phyloP scores from a whole-genome alignment of 2,113 vertebrate species.

The Recurvirostra avosetta region DNA sequence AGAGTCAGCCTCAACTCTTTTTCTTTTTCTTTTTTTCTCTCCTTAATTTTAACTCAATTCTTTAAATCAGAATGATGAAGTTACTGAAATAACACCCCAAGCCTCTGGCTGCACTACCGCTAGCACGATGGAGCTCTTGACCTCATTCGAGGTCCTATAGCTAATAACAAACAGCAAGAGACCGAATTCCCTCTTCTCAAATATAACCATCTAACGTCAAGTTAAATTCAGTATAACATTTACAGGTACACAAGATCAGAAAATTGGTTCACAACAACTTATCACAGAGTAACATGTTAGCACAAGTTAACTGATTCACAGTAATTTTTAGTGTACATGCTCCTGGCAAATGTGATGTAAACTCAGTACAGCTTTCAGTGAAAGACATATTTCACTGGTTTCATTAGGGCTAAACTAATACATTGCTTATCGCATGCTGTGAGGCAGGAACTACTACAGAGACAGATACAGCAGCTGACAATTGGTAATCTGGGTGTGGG shows the following conservation, averaged over 20 bases:
- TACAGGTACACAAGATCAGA: not conserved
- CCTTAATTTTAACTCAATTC: not conserved
- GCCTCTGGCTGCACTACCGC: not conserved
- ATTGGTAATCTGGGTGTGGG: not conserved
- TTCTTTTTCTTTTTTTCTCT: not conserved
- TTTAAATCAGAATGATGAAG: not conserved
- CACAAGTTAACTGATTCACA: constrained; percentile 46
- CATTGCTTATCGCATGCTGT: not conserved
- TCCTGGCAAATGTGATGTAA: constrained; percentile 5
- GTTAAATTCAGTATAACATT: not conserved
- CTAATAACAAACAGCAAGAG: not conserved
- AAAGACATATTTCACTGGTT: not conserved
- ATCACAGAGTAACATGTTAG: constrained; percentile 4
- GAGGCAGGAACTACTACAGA: not conserved
- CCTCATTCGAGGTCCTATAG: not conserved
- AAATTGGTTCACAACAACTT: constrained; percentile 39
- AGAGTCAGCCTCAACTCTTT: not conserved
- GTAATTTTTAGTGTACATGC: constrained; percentile 20
- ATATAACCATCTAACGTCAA: not conserved
- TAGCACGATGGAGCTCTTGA: not conserved
- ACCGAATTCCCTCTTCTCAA: not conserved
- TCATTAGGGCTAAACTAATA: constrained; percentile 18
- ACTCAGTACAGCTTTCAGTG: not conserved
- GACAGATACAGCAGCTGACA: not conserved
- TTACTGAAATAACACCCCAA: not conserved